These are phyloP conservation scores for Rhinopomastus cyanomelas DNA, from an alignment of 2,113 vertebrate species.

Conservation along the genomic window DNA sequence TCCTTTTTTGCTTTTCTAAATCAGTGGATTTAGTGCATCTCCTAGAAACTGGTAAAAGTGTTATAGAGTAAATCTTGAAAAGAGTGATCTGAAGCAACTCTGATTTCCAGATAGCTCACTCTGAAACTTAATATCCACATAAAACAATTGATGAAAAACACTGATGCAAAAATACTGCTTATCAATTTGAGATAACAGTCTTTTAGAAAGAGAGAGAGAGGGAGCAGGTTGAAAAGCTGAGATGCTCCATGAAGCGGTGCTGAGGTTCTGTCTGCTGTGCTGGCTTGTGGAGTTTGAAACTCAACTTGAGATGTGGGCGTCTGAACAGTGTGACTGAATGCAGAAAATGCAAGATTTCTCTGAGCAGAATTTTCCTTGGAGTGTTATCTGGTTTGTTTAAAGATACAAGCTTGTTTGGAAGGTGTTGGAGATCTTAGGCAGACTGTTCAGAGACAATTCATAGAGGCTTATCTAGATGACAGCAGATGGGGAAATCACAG, in stretches of 20 bases:
- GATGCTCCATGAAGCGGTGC: not conserved
- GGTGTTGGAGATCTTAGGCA: not conserved
- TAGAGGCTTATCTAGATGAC: not conserved
- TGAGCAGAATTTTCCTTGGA: not conserved
- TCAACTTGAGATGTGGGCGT: not conserved
- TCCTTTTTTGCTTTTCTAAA: conserved; percentile 3
- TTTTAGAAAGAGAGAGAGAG: not conserved
- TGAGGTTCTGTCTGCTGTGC: not conserved
- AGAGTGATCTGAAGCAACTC: not conserved
- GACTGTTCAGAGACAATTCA: not conserved
- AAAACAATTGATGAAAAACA: conserved; percentile 21
- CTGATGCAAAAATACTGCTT: not conserved
- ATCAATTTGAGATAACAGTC: not conserved
- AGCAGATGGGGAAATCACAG: not conserved
- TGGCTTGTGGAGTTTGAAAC: not conserved
- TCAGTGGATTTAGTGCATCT: not conserved
- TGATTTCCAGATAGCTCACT: conserved; percentile 13
- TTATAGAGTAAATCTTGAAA: conserved; percentile 1
- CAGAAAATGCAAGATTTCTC: not conserved
- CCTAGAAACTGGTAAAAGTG: not conserved
- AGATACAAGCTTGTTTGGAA: not conserved
- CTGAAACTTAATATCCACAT: conserved; percentile 3
- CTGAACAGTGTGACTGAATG: not conserved
- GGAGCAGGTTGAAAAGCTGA: not conserved
- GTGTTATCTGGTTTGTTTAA: not conserved